phyloP scores from a whole-genome alignment of 2,888 invertebrate genomes.

The Eueremaeus valkanovi region DNA sequence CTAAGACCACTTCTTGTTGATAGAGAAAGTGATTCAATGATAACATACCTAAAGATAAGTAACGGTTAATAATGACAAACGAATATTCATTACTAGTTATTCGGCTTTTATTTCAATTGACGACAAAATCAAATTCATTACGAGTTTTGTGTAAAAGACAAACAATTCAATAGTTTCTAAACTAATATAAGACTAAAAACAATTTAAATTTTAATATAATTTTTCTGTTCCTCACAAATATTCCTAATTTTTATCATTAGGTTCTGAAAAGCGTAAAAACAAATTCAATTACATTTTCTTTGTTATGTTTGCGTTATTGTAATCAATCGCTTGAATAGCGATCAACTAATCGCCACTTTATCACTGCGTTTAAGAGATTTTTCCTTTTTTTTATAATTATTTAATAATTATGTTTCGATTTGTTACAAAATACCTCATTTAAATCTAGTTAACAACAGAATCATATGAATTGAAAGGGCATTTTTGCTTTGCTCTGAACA shows the following conservation, averaged over 20 bases:
- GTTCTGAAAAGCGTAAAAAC: too few relatives aligned
- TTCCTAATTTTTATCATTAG: background rate
- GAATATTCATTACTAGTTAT: background rate
- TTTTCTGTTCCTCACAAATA: conserved; percentile 16
- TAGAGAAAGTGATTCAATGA: conserved; percentile 28
- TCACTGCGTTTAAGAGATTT: background rate
- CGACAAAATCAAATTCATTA: background rate
- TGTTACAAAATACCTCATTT: conserved; percentile 26
- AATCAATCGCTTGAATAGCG: background rate
- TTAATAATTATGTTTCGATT: background rate
- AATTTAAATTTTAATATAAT: background rate
- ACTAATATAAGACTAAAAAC: background rate
- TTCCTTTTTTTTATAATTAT: background rate
- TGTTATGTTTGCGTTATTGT: conserved; percentile 15
- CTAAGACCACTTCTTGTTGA: conserved; percentile 33
- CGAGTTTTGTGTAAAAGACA: background rate
- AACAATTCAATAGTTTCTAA: conserved; percentile 8
- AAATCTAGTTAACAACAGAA: conserved; percentile 6
- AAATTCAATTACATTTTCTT: conserved; percentile 1
- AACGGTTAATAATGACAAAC: conserved; percentile 7
- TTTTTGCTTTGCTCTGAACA: background rate
- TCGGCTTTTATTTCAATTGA: background rate
- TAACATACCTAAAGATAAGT: conserved; percentile 18
- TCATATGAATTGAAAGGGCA: background rate
- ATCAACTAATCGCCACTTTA: background rate